These are phyloP conservation scores for Antennarius maculatus DNA, from an alignment of 2,797 vertebrate genomes.

Conservation along the genomic window DNA sequence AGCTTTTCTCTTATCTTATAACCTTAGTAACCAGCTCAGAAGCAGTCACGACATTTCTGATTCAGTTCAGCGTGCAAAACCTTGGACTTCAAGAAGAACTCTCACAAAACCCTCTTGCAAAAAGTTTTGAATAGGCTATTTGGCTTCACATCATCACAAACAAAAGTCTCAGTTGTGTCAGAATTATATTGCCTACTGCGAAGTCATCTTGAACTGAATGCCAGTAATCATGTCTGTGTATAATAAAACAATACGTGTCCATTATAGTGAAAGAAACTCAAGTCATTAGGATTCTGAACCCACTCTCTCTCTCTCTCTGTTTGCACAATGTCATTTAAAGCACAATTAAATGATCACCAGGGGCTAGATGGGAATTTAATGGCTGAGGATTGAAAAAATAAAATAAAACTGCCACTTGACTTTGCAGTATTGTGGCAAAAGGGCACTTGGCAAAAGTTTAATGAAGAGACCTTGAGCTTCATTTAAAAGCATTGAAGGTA, in stretches of 20 bases:
- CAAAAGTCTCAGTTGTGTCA: neutral
- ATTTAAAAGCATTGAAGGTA: too few species aligned
- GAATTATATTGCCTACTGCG: neutral
- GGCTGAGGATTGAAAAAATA: slow-evolving; percentile 48
- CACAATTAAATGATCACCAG: slow-evolving; percentile 31
- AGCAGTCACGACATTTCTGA: too few species aligned
- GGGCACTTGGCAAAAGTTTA: slow-evolving; percentile 4
- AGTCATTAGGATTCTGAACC: slow-evolving; percentile 21
- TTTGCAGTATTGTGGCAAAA: slow-evolving; percentile 2
- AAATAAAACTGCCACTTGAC: slow-evolving; percentile 2
- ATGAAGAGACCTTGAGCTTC: slow-evolving; percentile 5
- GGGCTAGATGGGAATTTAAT: slow-evolving; percentile 25
- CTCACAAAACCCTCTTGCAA: neutral
- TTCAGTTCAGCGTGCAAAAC: slow-evolving; percentile 3
- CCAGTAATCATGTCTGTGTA: neutral
- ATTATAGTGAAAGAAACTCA: neutral
- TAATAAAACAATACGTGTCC: too few species aligned
- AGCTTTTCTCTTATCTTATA: neutral
- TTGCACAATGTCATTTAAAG: slow-evolving; percentile 41
- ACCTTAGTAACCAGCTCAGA: too few species aligned
- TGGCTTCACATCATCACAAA: too few species aligned
- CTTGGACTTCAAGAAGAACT: neutral
- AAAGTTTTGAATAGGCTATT: too few species aligned
- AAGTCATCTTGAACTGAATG: neutral
- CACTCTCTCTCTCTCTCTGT: neutral